A percentile compares a stretch with the other conserved stretches of the same genome.
Evolutionary conservation across 2,888 invertebrate genomes (phyloP).

Genomic region (Glaucopsyche alexis): DNA sequence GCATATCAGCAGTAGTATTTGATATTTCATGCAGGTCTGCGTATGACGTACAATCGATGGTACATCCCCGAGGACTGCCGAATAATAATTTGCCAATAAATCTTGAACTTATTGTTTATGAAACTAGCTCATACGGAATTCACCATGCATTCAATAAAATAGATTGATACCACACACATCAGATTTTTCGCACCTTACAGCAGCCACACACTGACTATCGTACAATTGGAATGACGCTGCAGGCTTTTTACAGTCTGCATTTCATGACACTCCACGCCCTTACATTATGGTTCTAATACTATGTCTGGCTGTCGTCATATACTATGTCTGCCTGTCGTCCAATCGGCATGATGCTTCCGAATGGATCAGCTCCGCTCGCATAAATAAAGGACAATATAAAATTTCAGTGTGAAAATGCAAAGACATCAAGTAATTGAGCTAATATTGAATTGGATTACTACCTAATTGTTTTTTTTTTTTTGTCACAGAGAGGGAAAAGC

Average conservation of each 20-base stretch:
- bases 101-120: not conserved
- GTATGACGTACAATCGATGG: conserved; percentile 23
- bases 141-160: not conserved
- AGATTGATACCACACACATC: not conserved
- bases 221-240: too few relatives aligned
- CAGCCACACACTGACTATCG: too few relatives aligned
- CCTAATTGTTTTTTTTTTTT: not conserved
- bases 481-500: conserved; percentile 68
- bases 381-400: too few relatives aligned
- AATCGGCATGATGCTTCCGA: too few relatives aligned
- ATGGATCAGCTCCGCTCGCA: too few relatives aligned
- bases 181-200: too few relatives aligned
- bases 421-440: not conserved
- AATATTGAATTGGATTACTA: not conserved
- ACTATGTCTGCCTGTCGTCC: too few relatives aligned
- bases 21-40: conserved; percentile 24
- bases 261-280: too few relatives aligned
- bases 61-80: not conserved
- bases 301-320: too few relatives aligned
- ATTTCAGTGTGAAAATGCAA: too few relatives aligned
- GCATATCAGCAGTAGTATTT: conserved; percentile 15
- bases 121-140: not conserved
- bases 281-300: too few relatives aligned
- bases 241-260: too few relatives aligned
- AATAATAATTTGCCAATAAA: conserved; percentile 11